phyloP scores from a whole-genome alignment of 2,888 invertebrate genomes.

The Chesias legatella region DNA sequence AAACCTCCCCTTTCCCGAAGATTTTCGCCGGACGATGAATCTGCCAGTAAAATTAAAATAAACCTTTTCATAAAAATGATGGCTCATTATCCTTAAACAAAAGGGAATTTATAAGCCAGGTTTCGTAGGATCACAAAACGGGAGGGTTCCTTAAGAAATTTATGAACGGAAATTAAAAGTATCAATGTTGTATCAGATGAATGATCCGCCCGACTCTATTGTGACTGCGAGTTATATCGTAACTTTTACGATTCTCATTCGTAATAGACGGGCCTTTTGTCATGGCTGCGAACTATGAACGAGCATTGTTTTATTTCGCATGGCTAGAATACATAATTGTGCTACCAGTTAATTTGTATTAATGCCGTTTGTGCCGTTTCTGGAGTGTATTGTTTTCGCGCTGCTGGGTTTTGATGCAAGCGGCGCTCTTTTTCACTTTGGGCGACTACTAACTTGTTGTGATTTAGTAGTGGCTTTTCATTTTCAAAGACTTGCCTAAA shows the following conservation, averaged over 20 bases:
- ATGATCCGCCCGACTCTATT: too few relatives aligned
- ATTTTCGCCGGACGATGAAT: conserved; percentile 21
- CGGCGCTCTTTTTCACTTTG: conserved; percentile 7
- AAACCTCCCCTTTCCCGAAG: conserved; percentile 12
- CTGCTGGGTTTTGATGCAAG: conserved; percentile 4
- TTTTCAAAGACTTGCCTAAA: too few relatives aligned
- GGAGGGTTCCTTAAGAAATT: conserved; percentile 21
- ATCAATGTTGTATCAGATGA: conserved; percentile 24
- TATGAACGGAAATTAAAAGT: conserved; percentile 25
- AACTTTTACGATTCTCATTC: conserved; percentile 22
- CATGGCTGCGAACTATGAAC: conserved; percentile 13
- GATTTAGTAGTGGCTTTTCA: too few relatives aligned
- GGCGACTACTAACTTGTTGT: neutral
- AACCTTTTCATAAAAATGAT: conserved; percentile 30
- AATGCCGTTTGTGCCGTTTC: conserved; percentile 13
- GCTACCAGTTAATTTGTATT: conserved; percentile 14
- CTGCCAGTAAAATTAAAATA: conserved; percentile 25
- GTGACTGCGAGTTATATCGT: conserved; percentile 9
- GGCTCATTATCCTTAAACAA: conserved; percentile 31
- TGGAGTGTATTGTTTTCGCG: conserved; percentile 6
- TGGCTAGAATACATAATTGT: conserved; percentile 24
- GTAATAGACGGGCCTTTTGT: conserved; percentile 24
- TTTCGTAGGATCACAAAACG: conserved; percentile 23
- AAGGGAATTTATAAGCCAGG: conserved; percentile 28
- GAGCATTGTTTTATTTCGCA: conserved; percentile 29